A percentile compares a stretch with the other conserved stretches of the same genome.
Conservation (phyloP, 2,797 vertebrate genomes). For the Neostethus bicornis region DNA sequence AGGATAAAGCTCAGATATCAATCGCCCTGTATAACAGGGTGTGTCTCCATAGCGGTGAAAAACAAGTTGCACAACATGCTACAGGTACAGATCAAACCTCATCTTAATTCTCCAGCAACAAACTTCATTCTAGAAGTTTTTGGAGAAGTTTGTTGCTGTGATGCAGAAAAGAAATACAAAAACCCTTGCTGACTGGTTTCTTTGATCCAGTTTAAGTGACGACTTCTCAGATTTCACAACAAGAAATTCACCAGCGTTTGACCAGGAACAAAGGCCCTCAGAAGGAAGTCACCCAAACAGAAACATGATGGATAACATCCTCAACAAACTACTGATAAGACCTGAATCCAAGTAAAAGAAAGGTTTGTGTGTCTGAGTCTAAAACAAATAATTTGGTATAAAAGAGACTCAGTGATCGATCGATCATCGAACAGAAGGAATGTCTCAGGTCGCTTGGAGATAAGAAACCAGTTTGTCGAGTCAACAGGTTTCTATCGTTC, state of each 20-base stretch:
- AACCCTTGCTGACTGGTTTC: slow-evolving; percentile 71
- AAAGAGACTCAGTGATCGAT: not conserved
- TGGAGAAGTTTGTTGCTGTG: not conserved
- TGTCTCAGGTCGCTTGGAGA: not conserved
- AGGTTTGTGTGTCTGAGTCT: not conserved
- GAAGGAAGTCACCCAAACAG: slow-evolving; percentile 1
- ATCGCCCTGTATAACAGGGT: slow-evolving; percentile 37
- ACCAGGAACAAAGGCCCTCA: not conserved
- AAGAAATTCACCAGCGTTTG: slow-evolving; percentile 31
- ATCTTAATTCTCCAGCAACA: not conserved
- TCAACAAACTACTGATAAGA: not conserved
- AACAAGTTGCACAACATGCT: slow-evolving; percentile 45
- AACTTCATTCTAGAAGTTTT: not conserved
- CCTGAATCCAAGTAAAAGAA: not conserved
- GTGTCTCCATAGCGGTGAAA: slow-evolving; percentile 38
- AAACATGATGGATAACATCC: not conserved
- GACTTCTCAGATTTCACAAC: slow-evolving; percentile 64
- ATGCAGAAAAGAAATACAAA: not conserved
- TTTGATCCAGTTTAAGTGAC: slow-evolving; percentile 43
- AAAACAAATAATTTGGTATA: not conserved
- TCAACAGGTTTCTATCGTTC: not conserved
- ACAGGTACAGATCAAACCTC: slow-evolving; percentile 28
- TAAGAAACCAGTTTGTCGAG: not conserved
- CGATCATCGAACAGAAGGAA: not conserved
- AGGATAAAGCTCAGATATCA: slow-evolving; percentile 34